Conservation (phyloP, 2,797 vertebrate genomes). For the Characodon lateralis region DNA sequence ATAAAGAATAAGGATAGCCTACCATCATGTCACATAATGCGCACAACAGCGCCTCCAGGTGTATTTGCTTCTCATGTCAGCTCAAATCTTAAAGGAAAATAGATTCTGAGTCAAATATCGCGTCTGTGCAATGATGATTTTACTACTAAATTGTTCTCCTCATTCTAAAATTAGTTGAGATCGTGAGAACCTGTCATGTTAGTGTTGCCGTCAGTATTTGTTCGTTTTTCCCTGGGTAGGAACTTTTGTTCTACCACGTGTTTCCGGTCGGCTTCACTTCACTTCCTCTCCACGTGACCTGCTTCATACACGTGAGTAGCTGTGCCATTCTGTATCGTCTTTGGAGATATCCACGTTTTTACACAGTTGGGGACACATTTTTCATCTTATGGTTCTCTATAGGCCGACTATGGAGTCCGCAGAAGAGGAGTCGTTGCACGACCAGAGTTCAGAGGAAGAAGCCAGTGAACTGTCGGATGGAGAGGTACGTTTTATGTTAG, state of each 20-base stretch:
- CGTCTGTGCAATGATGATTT: neutral
- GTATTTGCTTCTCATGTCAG: neutral
- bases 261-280: constrained; percentile 16
- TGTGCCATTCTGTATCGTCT: accelerated
- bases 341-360: neutral
- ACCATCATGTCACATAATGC: neutral
- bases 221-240: constrained; percentile 4
- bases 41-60: neutral
- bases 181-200: neutral
- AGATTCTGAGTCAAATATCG: neutral
- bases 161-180: neutral
- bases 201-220: neutral
- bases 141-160: neutral
- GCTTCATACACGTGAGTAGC: constrained; percentile 33
- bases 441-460: constrained; percentile 75
- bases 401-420: constrained; percentile 57
- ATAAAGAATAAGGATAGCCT: neutral
- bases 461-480: constrained; percentile 73
- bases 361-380: accelerated
- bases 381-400: constrained; percentile 34
- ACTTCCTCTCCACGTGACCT: constrained; percentile 68
- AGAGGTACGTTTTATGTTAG: constrained; percentile 65
- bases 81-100: neutral
- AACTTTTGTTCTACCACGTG: constrained; percentile 9
- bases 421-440: constrained; percentile 67